These are phyloP conservation scores for Drosophila meridiana DNA, from an alignment of 2,888 invertebrate species.

Conservation along the genomic window DNA sequence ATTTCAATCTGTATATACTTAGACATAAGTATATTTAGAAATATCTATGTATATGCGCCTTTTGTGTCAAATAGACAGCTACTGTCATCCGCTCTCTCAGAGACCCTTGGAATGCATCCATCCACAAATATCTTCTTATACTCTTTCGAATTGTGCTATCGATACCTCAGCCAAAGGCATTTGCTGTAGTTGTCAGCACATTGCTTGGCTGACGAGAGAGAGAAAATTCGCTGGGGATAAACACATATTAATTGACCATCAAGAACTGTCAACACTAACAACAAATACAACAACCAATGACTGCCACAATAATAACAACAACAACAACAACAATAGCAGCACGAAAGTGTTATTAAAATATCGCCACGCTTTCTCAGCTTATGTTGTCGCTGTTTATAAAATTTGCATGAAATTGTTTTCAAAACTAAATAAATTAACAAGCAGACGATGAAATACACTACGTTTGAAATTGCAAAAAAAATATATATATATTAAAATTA, in stretches of 20 bases:
- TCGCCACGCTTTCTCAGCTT: conserved; percentile 71
- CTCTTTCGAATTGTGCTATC: conserved; percentile 19
- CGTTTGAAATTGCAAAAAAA: background rate
- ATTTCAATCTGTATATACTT: conserved; percentile 18
- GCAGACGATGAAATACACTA: conserved; percentile 34
- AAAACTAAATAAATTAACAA: background rate
- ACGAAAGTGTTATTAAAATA: conserved; percentile 70
- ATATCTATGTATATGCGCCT: conserved; percentile 39
- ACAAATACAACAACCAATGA: conserved; percentile 20
- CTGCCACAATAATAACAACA: conserved; percentile 4
- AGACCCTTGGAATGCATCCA: conserved; percentile 37
- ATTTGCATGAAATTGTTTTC: conserved; percentile 53
- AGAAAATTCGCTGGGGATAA: conserved; percentile 43
- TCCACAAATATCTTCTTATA: background rate
- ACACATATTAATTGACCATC: conserved; percentile 69
- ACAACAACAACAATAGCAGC: conserved; percentile 30
- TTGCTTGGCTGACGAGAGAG: conserved; percentile 26
- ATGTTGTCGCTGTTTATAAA: conserved; percentile 41
- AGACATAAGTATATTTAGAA: background rate
- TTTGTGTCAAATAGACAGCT: conserved; percentile 16
- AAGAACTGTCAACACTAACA: conserved; percentile 61
- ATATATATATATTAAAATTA: no score
- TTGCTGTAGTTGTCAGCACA: conserved; percentile 30
- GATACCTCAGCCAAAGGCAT: conserved; percentile 40
- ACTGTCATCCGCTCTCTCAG: conserved; percentile 25